Evolutionary conservation across 2,113 vertebrate genomes (phyloP), one percentile per base, ranked within the genome.

Genomic region (Quiscalus mexicanus): DNA sequence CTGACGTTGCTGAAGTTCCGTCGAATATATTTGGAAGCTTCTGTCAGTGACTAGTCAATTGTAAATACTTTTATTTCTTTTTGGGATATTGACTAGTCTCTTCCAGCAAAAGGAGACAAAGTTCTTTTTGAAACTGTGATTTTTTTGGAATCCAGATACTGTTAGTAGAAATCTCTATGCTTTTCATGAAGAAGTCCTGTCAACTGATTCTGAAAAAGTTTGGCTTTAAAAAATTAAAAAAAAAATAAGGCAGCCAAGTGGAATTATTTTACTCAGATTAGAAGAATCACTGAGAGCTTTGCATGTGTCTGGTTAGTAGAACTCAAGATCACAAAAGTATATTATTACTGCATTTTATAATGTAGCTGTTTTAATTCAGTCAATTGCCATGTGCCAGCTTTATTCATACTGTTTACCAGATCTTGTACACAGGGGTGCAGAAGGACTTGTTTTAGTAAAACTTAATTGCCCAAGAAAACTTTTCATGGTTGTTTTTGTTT

Each of bases 201-300:
- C 92, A 97, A 92, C 89, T 97, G 95, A 79, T 96, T 97, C 97
- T 97, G 95, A 95, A 96, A 91, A 96, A 59, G 83, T 93, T 97
- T 44, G 74, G 42, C 90, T 93, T 97, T 90, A 91, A 91, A 84
- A 87, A 31, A 49, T 23, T 12, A 2, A 15, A 88, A 89, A 77
- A 42, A 77, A 84, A 71, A 91, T 41, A 71, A 81, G 28, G 84
- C 68, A 59, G 81, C 62, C 67, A 69, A 94, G 78, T 82, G 56
- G 74, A 95, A 85, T 94, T 95, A 87, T 95, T 93, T 95, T 97
- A 93, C 44, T 91, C 89, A 93, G 84, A 87, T 39, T 92, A 96
- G 88, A 91, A 84, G 77, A 96, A 88, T 90, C 5, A 33, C 42
- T 90, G 78, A 95, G 76, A 92, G 84, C 89, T 95, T 93, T 98